Conservation (phyloP, 2,888 invertebrate genomes). For the Abscondita cerata region DNA sequence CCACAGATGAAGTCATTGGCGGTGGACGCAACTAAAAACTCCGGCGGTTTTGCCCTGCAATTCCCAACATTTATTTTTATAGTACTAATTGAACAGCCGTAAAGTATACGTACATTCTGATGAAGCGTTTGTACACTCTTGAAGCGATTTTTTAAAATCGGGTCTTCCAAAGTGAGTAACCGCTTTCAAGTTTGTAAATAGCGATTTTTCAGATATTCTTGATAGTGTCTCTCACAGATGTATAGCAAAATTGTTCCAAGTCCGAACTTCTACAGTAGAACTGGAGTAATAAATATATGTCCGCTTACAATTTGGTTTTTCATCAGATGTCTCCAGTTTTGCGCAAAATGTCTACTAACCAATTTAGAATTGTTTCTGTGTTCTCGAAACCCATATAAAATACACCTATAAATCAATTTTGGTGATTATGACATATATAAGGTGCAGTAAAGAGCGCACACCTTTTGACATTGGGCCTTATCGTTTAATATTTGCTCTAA, state of each 20-base stretch:
- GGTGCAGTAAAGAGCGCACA: constrained; percentile 26
- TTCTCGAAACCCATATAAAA: constrained; percentile 69
- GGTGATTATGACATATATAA: constrained; percentile 16
- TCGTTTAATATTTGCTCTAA: constrained; percentile 51
- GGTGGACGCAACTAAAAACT: constrained; percentile 70
- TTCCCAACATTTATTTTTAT: no score
- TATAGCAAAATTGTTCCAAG: constrained; percentile 69
- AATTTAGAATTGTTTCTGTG: constrained; percentile 71
- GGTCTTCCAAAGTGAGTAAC: constrained; percentile 70
- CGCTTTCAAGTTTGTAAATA: constrained; percentile 68
- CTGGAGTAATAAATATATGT: constrained; percentile 70
- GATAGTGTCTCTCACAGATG: constrained; percentile 69
- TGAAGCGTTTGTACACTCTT: constrained; percentile 60
- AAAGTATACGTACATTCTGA: constrained; percentile 59
- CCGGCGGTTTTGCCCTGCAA: constrained; percentile 64
- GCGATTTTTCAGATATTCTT: constrained; percentile 64
- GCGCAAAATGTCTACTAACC: constrained; percentile 68
- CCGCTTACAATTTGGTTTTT: constrained; percentile 60
- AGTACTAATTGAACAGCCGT: no score
- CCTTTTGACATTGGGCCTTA: constrained; percentile 53
- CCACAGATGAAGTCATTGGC: constrained; percentile 63
- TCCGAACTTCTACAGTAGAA: constrained; percentile 70
- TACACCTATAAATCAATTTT: constrained; percentile 60
- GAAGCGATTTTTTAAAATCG: constrained; percentile 62
- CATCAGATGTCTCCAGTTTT: constrained; percentile 64